Evolutionary conservation across 1,140 invertebrate species (phyloP), one percentile per base, ranked within the genome.

Genomic region (Leptinotarsa defecta): DNA sequence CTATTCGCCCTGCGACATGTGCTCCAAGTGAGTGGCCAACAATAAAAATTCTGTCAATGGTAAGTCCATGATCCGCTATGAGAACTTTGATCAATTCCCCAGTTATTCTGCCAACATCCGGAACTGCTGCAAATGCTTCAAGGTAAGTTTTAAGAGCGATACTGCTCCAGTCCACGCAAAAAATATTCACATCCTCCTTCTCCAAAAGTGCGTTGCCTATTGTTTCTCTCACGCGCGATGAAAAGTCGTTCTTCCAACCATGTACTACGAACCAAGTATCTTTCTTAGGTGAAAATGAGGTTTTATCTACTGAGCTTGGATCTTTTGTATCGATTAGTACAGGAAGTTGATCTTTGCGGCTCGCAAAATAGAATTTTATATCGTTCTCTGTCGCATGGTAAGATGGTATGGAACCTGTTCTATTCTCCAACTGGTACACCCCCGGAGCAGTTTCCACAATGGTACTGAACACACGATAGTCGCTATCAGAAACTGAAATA

Each of bases 21-120:
- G 90, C 91, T 4, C 91, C 91, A 27, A 92, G 86, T 75, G 91
- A 92, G 77, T 92, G 91, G 4, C 91, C 91, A 63, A 91, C 87
- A n/a, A 75, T 61, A 17, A 65, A 15, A 8, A 52, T 43, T 52
- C 48, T 71, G 27, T 57, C 48, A 13, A 77, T 72, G 11, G 5
- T 49, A 5, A 71, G n/a, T 8, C 22, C 27, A 13, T 71, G 13
- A 34, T 22, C 4, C 6, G n/a, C 13, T 3, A 61, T n/a, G 1
- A 76, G 17, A 34, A 11, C 13, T 22, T 20, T 63, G 17, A 17
- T 91, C 75, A 62, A 90, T 88, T 52, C 85, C 78, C 13, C 86
- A 88, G 11, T 90, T 43, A 2, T 81, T 80, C 20, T 82, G 73
- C 0, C 89, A 89, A 22, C 90, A 86, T 1, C 79, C 69, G 20